A percentile compares a stretch with the other conserved stretches of the same genome.
Conservation (phyloP, 2,113 vertebrate genomes). For the Grammomys dolichurus region DNA sequence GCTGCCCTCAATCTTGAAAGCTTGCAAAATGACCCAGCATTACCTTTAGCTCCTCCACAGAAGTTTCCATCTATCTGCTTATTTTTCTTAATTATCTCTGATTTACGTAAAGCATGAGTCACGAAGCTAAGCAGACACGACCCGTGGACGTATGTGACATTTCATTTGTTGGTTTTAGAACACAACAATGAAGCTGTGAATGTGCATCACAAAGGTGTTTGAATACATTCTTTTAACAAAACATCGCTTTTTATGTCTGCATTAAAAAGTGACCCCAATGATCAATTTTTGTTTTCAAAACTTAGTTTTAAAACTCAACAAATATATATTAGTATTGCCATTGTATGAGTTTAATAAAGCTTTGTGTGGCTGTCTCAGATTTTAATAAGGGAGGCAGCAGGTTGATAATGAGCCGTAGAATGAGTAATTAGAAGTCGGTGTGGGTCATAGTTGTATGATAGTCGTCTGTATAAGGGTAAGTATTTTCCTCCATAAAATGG, state of each 20-base stretch:
- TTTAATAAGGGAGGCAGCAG: neutral
- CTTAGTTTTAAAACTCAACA: constrained; percentile 16
- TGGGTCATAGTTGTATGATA: neutral
- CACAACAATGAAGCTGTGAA: neutral
- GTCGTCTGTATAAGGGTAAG: constrained; percentile 38
- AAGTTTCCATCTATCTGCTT: constrained; percentile 47
- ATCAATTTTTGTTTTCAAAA: constrained; percentile 45
- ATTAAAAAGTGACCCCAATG: neutral
- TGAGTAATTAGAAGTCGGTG: neutral
- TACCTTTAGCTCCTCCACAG: constrained; percentile 37
- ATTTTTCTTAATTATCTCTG: constrained; percentile 70
- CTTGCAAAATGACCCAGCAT: constrained; percentile 53
- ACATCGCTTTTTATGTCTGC: constrained; percentile 10
- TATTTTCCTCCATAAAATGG: constrained; percentile 41
- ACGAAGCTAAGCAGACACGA: constrained; percentile 47
- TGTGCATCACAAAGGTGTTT: constrained; percentile 37
- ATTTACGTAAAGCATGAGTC: constrained; percentile 42
- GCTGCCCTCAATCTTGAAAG: constrained; percentile 64
- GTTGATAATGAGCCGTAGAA: neutral
- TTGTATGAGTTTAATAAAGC: neutral
- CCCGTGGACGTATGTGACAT: neutral
- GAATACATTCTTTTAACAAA: neutral
- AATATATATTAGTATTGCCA: neutral
- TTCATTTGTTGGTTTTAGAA: constrained; percentile 60
- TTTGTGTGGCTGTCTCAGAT: neutral